Conservation (phyloP, 2,888 invertebrate genomes). For the Epistrophe eligans region DNA sequence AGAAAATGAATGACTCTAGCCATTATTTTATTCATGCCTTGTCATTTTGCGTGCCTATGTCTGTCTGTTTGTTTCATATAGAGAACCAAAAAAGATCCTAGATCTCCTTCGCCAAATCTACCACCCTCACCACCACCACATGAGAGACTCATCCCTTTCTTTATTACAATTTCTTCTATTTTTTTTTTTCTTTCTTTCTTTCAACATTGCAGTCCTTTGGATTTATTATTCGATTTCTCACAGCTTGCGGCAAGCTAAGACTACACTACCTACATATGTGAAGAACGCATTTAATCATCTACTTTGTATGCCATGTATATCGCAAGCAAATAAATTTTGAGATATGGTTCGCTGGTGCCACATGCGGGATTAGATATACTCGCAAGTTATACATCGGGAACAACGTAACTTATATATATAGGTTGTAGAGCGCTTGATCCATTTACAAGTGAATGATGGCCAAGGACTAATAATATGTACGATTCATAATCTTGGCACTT, state of each 20-base stretch:
- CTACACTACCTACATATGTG: neutral
- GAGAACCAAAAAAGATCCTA: neutral
- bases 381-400: slow-evolving; percentile 57
- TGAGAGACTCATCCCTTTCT: slow-evolving; percentile 40
- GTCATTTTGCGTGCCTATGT: slow-evolving; percentile 50
- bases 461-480: slow-evolving; percentile 27
- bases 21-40: slow-evolving; percentile 53
- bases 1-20: slow-evolving; percentile 68
- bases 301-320: slow-evolving; percentile 73
- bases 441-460: slow-evolving; percentile 71
- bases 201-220: slow-evolving; percentile 56
- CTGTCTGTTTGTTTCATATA: slow-evolving; percentile 29
- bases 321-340: slow-evolving; percentile 71
- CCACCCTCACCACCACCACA: neutral
- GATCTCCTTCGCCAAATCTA: neutral
- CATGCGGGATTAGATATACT: slow-evolving; percentile 48
- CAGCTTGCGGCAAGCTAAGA: slow-evolving; percentile 14
- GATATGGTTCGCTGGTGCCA: slow-evolving; percentile 68
- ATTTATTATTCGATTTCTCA: slow-evolving; percentile 72
- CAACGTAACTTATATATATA: neutral
- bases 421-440: slow-evolving; percentile 61
- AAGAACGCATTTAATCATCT: slow-evolving; percentile 72
- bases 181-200: neutral
- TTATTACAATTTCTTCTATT: slow-evolving; percentile 11
- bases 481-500: slow-evolving; percentile 69